Evolutionary conservation across 2,113 vertebrate genomes (phyloP).

Genomic region (Campylomormyrus numenius): DNA sequence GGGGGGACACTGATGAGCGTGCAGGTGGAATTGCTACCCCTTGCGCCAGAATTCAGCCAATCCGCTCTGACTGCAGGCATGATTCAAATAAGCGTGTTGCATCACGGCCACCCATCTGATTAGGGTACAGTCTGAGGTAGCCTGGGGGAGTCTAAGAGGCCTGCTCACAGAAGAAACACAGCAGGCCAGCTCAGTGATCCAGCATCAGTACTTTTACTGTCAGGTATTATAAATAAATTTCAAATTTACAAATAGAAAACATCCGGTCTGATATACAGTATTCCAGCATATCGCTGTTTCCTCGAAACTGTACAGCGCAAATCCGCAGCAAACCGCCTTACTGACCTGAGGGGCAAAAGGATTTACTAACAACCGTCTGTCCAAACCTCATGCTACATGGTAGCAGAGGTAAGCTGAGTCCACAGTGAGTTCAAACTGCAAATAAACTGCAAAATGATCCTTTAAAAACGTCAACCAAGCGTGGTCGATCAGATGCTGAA

Average conservation of each 20-base stretch:
- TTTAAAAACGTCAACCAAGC: neutral
- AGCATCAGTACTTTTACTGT: conserved; percentile 54
- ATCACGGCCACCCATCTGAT: neutral
- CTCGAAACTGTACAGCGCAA: conserved; percentile 70
- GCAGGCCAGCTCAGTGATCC: conserved; percentile 44
- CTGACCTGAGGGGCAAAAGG: conserved; percentile 53
- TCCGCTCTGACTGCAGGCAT: neutral
- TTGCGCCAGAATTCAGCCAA: neutral
- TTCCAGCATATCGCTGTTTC: conserved; percentile 54
- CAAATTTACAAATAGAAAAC: conserved; percentile 87
- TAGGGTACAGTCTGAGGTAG: neutral
- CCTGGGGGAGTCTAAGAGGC: neutral
- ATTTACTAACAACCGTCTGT: conserved; percentile 50
- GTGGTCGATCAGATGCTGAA: neutral
- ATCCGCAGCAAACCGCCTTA: conserved; percentile 60
- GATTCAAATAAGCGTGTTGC: neutral
- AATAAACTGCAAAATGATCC: neutral
- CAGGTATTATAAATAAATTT: conserved; percentile 77
- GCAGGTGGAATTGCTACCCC: neutral
- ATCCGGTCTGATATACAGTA: conserved; percentile 46
- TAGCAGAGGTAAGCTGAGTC: conserved; percentile 65
- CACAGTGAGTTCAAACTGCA: neutral
- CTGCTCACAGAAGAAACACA: neutral
- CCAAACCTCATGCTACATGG: conserved; percentile 75
- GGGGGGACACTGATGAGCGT: neutral